A percentile compares a stretch with the other conserved stretches of the same genome.
phyloP scores from a whole-genome alignment of 2,888 invertebrate species.

The Heterodera filipjevi region DNA sequence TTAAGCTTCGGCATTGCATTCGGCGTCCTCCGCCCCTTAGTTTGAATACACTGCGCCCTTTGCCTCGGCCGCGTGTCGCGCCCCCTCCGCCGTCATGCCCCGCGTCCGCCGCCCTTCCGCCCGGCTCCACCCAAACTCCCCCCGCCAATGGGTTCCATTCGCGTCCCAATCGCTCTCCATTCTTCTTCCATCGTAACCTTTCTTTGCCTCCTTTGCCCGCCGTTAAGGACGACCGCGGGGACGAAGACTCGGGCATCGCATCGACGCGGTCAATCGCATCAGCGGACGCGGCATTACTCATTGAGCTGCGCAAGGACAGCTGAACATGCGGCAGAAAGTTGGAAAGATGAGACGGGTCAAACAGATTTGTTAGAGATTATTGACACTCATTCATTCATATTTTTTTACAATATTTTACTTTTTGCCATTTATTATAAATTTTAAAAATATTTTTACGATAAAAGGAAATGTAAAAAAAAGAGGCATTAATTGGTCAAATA shows the following conservation, averaged over 20 bases:
- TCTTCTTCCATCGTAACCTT: not conserved
- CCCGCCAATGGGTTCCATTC: not conserved
- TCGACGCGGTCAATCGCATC: constrained; percentile 11
- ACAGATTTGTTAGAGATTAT: not conserved
- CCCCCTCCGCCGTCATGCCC: not conserved
- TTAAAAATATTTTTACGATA: too few relatives aligned
- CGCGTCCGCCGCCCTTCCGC: not conserved
- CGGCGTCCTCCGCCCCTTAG: constrained; percentile 2
- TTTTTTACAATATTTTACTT: too few relatives aligned
- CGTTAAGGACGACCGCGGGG: not conserved
- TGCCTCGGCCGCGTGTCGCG: not conserved
- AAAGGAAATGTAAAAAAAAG: too few relatives aligned
- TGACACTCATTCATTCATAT: too few relatives aligned
- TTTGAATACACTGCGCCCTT: not conserved
- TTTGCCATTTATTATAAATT: too few relatives aligned
- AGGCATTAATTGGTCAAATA: too few relatives aligned
- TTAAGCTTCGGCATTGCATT: constrained; percentile 20
- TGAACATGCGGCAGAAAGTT: not conserved
- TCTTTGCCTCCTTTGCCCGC: constrained; percentile 22
- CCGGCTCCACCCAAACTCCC: not conserved
- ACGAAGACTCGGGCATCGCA: constrained; percentile 23
- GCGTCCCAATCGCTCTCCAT: not conserved
- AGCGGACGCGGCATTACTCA: not conserved
- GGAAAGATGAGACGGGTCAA: not conserved
- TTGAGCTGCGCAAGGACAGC: not conserved